phyloP scores from a whole-genome alignment of 2,888 invertebrate species.

The Volucella inanis region DNA sequence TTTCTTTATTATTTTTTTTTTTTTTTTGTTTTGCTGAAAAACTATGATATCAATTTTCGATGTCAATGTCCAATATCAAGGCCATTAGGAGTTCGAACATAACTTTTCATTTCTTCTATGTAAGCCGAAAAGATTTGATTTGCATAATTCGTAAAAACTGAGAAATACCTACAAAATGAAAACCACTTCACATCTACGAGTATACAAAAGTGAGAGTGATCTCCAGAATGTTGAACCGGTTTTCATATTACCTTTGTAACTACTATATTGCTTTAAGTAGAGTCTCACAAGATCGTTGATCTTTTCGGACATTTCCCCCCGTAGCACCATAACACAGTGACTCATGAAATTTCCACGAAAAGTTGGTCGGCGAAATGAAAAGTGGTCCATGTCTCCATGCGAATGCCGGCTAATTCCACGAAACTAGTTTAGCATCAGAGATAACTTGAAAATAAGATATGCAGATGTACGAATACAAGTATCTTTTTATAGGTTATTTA shows the following conservation, averaged over 20 bases:
- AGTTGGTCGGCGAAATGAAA: conserved; percentile 51
- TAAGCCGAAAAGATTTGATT: conserved; percentile 17
- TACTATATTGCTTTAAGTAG: conserved; percentile 10
- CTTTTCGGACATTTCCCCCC: conserved; percentile 7
- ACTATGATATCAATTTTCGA: background rate
- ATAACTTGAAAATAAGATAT: background rate
- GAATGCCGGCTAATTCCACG: background rate
- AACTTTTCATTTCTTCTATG: conserved; percentile 16
- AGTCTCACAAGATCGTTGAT: conserved; percentile 41
- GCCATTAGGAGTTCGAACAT: background rate
- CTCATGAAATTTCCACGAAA: conserved; percentile 35
- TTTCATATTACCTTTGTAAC: conserved; percentile 27
- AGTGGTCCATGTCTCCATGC: background rate
- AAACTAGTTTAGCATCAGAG: background rate
- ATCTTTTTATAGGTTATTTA: conserved; percentile 18
- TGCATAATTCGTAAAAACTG: conserved; percentile 19
- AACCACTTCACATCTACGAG: background rate
- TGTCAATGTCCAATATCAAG: conserved; percentile 51
- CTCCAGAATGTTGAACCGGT: conserved; percentile 31
- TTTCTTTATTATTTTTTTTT: too few relatives aligned
- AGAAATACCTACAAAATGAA: background rate
- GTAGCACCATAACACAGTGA: conserved; percentile 25
- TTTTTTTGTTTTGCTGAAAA: too few relatives aligned
- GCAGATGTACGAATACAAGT: background rate
- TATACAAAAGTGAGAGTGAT: conserved; percentile 37